These are phyloP conservation scores for Conopomorpha cramerella DNA, from an alignment of 1,140 invertebrate species.

Conservation along the genomic window DNA sequence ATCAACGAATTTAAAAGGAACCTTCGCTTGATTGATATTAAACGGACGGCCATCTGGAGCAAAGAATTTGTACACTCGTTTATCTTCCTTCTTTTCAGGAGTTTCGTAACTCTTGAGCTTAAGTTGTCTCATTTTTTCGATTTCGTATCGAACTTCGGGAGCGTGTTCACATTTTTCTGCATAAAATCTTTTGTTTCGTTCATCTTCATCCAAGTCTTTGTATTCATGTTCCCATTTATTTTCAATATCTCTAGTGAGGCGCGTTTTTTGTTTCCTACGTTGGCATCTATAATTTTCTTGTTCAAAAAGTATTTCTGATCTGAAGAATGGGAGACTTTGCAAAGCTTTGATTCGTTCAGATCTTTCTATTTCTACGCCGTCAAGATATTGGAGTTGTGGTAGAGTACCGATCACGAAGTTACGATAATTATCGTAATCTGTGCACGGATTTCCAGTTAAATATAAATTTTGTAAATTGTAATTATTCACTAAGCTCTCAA, in stretches of 20 bases:
- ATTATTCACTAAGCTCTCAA: conserved; percentile 72
- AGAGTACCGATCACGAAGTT: conserved; percentile 82
- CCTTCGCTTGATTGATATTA: conserved; percentile 85
- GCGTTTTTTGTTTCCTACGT: conserved; percentile 60
- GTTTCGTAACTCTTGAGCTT: conserved; percentile 55
- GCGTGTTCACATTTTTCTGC: conserved; percentile 72
- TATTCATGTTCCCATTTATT: conserved; percentile 55
- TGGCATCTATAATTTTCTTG: conserved; percentile 61
- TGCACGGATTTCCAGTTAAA: conserved; percentile 70
- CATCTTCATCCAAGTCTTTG: conserved; percentile 57
- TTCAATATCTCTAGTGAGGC: conserved; percentile 52
- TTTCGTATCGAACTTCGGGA: conserved; percentile 76
- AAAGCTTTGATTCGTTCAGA: conserved; percentile 79
- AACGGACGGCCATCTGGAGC: conserved; percentile 76
- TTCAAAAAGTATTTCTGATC: conserved; percentile 62
- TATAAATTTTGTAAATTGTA: conserved; percentile 68
- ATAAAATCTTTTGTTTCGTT: conserved; percentile 69
- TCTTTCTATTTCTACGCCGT: conserved; percentile 74
- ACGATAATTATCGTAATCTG: conserved; percentile 83
- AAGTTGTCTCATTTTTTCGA: conserved; percentile 61
- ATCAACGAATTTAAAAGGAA: conserved; percentile 72
- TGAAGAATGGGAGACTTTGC: conserved; percentile 62
- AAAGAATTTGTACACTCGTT: conserved; percentile 66
- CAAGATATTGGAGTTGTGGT: conserved; percentile 78
- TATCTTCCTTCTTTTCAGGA: conserved; percentile 41